phyloP scores from a whole-genome alignment of 2,113 vertebrate genomes.

The Sterna hirundo region DNA sequence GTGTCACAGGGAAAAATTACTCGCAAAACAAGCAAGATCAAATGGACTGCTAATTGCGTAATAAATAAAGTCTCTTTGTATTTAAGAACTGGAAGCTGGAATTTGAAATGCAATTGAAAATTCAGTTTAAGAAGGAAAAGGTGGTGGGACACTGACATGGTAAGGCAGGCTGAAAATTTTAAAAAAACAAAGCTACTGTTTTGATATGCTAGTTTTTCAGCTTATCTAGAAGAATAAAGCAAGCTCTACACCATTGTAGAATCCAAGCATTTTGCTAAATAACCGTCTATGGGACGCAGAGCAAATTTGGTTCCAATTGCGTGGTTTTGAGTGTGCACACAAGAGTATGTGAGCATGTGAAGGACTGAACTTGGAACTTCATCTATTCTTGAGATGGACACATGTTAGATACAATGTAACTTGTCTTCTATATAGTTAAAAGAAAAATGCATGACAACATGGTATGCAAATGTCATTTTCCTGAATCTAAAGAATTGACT shows the following conservation, averaged over 20 bases:
- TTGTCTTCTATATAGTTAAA: neutral
- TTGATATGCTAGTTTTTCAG: neutral
- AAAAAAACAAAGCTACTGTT: neutral
- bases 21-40: neutral
- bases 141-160: neutral
- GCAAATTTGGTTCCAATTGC: neutral
- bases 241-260: neutral
- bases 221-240: neutral
- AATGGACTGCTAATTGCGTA: neutral
- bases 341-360: neutral
- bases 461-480: neutral
- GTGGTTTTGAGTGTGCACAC: neutral
- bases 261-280: neutral
- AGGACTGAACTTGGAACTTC: neutral
- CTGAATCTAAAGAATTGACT: neutral
- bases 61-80: neutral
- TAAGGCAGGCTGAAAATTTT: neutral
- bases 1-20: neutral
- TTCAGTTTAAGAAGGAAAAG: neutral
- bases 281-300: neutral
- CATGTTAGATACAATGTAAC: neutral
- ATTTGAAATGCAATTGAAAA: neutral
- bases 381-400: neutral
- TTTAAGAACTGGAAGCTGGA: neutral
- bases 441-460: neutral